phyloP scores from a whole-genome alignment of 2,888 invertebrate genomes.

The Tetranychus truncatus region DNA sequence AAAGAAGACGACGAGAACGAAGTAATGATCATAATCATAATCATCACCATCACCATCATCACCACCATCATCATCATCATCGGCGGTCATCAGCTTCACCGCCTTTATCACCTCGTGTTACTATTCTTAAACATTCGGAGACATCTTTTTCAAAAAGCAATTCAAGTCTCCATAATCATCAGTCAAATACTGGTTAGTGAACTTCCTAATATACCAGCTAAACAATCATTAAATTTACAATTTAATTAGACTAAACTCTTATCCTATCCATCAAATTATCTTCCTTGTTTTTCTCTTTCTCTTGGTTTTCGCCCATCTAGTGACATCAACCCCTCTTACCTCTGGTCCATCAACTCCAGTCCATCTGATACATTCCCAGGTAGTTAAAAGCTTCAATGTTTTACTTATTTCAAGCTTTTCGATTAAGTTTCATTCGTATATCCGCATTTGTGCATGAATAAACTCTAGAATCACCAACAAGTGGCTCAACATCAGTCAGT shows the following conservation, averaged over 20 bases:
- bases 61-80: neutral
- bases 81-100: neutral
- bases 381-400: neutral
- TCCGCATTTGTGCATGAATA: neutral
- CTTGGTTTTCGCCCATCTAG: neutral
- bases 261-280: neutral
- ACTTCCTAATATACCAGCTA: no score
- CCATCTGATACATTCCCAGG: constrained; percentile 2
- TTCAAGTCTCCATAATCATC: neutral
- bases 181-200: neutral
- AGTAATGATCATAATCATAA: neutral
- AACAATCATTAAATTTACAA: neutral
- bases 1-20: constrained; percentile 2
- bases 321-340: neutral
- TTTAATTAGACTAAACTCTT: neutral
- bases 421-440: neutral
- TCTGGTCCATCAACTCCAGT: neutral
- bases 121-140: neutral
- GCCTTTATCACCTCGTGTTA: constrained; percentile 1
- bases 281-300: neutral
- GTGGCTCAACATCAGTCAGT: no score
- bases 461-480: neutral
- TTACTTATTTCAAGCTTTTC: neutral
- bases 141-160: no score
- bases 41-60: no score